Evolutionary conservation across 30 jellyfish, hydroid and myxozoan species (phyloP).

Genomic region (Turritopsis rubra): DNA sequence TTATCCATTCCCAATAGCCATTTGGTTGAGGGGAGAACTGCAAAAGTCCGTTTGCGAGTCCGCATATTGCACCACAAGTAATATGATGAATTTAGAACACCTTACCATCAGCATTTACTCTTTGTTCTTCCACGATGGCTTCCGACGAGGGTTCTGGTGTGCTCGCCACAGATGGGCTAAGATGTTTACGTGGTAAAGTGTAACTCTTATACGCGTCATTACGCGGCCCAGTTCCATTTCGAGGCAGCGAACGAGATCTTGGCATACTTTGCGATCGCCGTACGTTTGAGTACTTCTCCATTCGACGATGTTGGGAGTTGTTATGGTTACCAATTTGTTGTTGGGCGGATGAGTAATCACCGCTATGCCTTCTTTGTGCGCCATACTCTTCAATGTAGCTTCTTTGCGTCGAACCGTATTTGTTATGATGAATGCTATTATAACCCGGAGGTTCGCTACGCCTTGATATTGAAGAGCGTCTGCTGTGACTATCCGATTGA

Average conservation of each 20-base stretch:
- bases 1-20: no score
- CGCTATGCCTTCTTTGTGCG: background rate
- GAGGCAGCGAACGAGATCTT: conserved; percentile 6
- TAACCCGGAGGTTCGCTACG: conserved; percentile 11
- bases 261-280: conserved; percentile 2
- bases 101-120: conserved; percentile 36
- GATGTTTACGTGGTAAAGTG: background rate
- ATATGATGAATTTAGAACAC: background rate
- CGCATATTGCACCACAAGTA: no score
- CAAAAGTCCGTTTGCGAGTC: no score
- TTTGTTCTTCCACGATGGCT: conserved; percentile 43
- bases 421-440: background rate
- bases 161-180: background rate
- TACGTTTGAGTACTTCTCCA: background rate
- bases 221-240: background rate
- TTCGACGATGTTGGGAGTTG: background rate
- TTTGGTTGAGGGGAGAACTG: no score
- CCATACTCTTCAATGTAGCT: background rate
- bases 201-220: background rate
- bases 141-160: conserved; percentile 30
- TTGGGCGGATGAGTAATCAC: background rate
- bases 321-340: background rate
- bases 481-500: background rate
- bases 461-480: background rate
- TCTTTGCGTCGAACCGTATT: background rate